Conservation (phyloP, 2,797 vertebrate species). For the Leptatherina wallacei region DNA sequence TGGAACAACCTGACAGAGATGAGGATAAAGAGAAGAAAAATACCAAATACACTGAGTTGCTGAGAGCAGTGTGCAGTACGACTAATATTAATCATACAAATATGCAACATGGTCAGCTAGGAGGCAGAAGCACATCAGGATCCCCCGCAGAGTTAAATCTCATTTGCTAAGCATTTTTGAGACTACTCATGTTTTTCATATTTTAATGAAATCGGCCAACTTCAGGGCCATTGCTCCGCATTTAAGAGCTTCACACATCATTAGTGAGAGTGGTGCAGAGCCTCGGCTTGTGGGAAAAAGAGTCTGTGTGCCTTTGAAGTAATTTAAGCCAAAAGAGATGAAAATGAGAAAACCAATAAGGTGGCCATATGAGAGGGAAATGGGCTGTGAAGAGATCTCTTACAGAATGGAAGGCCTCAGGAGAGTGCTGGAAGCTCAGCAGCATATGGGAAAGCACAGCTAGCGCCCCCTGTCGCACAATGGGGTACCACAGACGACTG, state of each 20-base stretch:
- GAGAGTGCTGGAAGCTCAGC: conserved; percentile 99
- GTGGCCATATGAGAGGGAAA: conserved; percentile 57
- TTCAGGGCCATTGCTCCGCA: conserved; percentile 53
- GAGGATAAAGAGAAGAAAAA: conserved; percentile 20
- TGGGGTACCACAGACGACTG: conserved; percentile 96
- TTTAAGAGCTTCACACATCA: conserved; percentile 66
- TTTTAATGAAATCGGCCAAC: conserved; percentile 55
- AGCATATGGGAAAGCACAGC: conserved; percentile 98
- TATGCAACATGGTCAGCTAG: conserved; percentile 14
- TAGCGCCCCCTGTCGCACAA: conserved; percentile 95
- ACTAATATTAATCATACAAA: conserved; percentile 39
- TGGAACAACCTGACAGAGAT: conserved; percentile 87
- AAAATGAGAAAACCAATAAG: conserved; percentile 62
- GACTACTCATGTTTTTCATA: conserved; percentile 46
- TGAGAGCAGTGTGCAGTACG: conserved; percentile 1
- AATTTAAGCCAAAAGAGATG: conserved; percentile 60
- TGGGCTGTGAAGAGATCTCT: conserved; percentile 71
- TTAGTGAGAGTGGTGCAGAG: conserved; percentile 46
- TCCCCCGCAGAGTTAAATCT: conserved; percentile 42
- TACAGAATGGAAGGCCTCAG: conserved; percentile 98
- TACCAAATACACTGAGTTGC: not conserved
- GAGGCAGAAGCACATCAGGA: conserved; percentile 22
- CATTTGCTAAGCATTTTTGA: conserved; percentile 51
- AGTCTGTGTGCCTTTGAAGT: conserved; percentile 54
- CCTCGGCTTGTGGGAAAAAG: conserved; percentile 51